Conservation (phyloP, 2,888 invertebrate genomes). For the Ophonus ardosiacus region DNA sequence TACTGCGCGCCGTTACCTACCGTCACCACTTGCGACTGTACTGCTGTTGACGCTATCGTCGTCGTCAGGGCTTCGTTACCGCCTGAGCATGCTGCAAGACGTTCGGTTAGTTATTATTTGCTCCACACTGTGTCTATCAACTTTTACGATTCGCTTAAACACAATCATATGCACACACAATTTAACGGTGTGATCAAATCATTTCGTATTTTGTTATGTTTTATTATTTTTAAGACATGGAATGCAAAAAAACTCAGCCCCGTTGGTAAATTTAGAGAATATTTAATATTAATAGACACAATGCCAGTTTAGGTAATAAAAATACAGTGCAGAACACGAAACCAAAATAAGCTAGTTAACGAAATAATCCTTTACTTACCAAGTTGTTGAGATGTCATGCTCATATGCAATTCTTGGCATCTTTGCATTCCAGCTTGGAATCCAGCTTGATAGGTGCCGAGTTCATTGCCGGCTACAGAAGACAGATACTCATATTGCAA, state of each 20-base stretch:
- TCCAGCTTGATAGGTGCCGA: slow-evolving; percentile 73
- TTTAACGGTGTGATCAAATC: too few relatives aligned
- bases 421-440: slow-evolving; percentile 75
- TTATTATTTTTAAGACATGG: too few relatives aligned
- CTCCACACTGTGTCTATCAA: slow-evolving; percentile 20
- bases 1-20: slow-evolving; percentile 67
- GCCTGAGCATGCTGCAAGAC: slow-evolving; percentile 71
- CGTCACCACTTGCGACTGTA: slow-evolving; percentile 67
- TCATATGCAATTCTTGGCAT: slow-evolving; percentile 63
- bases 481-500: slow-evolving; percentile 75
- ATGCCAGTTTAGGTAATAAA: slow-evolving; percentile 11
- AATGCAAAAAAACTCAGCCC: too few relatives aligned
- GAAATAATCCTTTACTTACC: neutral
- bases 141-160: too few relatives aligned
- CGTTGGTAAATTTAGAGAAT: neutral
- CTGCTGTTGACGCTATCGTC: slow-evolving; percentile 71
- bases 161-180: too few relatives aligned
- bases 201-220: too few relatives aligned
- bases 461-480: slow-evolving; percentile 71
- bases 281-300: slow-evolving; percentile 16
- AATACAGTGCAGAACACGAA: slow-evolving; percentile 15
- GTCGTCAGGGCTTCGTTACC: slow-evolving; percentile 71
- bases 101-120: slow-evolving; percentile 65
- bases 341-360: slow-evolving; percentile 18
- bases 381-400: slow-evolving; percentile 49